Evolutionary conservation across 2,797 vertebrate species (phyloP), one percentile per base, ranked within the genome.

Genomic region (Sparidentex hasta): DNA sequence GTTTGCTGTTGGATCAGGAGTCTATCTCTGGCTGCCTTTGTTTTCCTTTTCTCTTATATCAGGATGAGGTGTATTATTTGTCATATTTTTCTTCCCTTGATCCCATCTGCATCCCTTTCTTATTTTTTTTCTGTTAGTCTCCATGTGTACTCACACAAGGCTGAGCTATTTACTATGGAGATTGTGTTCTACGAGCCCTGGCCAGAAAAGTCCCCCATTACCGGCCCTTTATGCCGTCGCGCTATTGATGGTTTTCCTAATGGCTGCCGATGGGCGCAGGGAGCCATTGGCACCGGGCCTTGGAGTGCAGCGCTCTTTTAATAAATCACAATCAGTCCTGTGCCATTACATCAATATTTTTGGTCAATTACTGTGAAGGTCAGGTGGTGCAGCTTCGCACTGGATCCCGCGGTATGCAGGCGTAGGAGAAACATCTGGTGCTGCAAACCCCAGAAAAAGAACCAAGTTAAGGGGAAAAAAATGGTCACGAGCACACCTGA

Each of bases 321-420:
- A 99, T 99, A 98, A 99, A 99, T 99, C 98, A 98, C 98, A 98
- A 99, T 99, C 98, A 99, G 97, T 96, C 97, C 96, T 93, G 95
- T 97, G 97, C 97, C 97, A 97, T 97, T 98, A 97, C 97, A 97
- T 98, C 98, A 97, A 99, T 99, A 98, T 97, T 98, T 98, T 97
- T 96, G 96, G 97, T 98, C 98, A 99, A 98, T 99, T 99, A 98
- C 97, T 95, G 95, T 96, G 97, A 98, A 99, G 97, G 97, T 98
- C 97, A 98, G 96, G 97, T 97, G 97, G 96, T 90, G 95, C 95
- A 91, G 90, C 95, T 96, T 95, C 87, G 95, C 94, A 94, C 94
- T 92, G 94, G 93, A 96, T 95, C 95, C 93, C 68, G 0, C 95
- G 95, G 95, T 96, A 96, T 96, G 96, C 93, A 96, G 96, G 90